Percentiles rank a stretch among this genome's conserved stretches.
phyloP scores from a whole-genome alignment of 2,113 vertebrate genomes.

The Hemichromis elongatus region DNA sequence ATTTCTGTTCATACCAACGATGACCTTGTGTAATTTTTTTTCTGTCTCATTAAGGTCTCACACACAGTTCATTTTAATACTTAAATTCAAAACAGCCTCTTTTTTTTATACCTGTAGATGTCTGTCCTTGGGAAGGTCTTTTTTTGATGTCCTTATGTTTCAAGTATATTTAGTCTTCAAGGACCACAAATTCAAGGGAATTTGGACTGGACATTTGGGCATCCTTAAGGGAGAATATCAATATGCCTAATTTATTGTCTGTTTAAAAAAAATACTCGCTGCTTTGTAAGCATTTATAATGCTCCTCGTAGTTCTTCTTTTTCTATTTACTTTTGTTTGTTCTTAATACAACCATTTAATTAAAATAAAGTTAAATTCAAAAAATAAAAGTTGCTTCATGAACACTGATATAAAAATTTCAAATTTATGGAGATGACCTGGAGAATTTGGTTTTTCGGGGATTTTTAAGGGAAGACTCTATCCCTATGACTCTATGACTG shows the following conservation, averaged over 20 bases:
- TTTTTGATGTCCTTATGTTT: conserved; percentile 45
- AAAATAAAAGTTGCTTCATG: background rate
- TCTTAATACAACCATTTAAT: background rate
- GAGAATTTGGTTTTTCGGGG: background rate
- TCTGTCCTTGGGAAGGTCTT: conserved; percentile 51
- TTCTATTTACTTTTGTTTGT: background rate
- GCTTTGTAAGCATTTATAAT: background rate
- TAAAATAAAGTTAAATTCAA: background rate
- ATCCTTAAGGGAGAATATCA: background rate
- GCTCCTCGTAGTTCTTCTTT: background rate
- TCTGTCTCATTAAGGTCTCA: conserved; percentile 58
- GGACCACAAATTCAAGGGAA: background rate
- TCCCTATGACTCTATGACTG: background rate
- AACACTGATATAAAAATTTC: background rate
- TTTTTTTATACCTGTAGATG: conserved; percentile 41
- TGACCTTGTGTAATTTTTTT: conserved; percentile 63
- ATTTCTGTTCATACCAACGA: conserved; percentile 68
- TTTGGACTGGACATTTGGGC: background rate
- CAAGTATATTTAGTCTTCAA: conserved; percentile 32
- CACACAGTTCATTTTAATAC: conserved; percentile 57
- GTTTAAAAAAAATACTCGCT: background rate
- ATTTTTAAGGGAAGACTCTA: background rate
- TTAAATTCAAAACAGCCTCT: conserved; percentile 29
- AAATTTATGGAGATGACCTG: background rate
- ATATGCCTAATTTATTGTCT: background rate